These are phyloP conservation scores for Drosophila eohydei DNA, from an alignment of 2,888 invertebrate species.

Conservation along the genomic window DNA sequence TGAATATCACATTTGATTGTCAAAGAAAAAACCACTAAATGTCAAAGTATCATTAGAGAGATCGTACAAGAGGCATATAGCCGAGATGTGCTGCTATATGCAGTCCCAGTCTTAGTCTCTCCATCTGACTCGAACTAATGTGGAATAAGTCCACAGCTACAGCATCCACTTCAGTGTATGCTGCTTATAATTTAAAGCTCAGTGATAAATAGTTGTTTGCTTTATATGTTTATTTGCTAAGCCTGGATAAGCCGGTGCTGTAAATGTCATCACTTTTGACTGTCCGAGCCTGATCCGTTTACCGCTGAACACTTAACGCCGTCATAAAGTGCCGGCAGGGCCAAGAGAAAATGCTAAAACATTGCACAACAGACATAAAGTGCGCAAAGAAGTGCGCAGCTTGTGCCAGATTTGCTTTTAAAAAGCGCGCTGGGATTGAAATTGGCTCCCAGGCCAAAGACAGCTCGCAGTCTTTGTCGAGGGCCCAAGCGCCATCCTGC, in stretches of 20 bases:
- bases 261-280: conserved; percentile 44
- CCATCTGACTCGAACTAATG: no score
- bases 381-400: conserved; percentile 42
- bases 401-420: conserved; percentile 72
- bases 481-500: neutral
- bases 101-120: neutral
- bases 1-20: no score
- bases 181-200: conserved; percentile 3
- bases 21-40: neutral
- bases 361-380: conserved; percentile 60
- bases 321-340: conserved; percentile 43
- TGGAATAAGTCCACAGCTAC: neutral
- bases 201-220: conserved; percentile 1
- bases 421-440: conserved; percentile 67
- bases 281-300: conserved; percentile 42
- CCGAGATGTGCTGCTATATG: neutral
- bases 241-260: conserved; percentile 5
- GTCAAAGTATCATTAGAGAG: neutral
- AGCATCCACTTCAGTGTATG: neutral
- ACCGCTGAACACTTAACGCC: conserved; percentile 58
- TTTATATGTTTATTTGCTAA: conserved; percentile 1
- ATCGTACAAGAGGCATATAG: neutral
- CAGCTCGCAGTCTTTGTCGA: conserved; percentile 9
- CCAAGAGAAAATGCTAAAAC: conserved; percentile 56
- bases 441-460: conserved; percentile 46